These are phyloP conservation scores for Diarsia brunnea DNA, from an alignment of 2,888 invertebrate genomes.

Conservation along the genomic window DNA sequence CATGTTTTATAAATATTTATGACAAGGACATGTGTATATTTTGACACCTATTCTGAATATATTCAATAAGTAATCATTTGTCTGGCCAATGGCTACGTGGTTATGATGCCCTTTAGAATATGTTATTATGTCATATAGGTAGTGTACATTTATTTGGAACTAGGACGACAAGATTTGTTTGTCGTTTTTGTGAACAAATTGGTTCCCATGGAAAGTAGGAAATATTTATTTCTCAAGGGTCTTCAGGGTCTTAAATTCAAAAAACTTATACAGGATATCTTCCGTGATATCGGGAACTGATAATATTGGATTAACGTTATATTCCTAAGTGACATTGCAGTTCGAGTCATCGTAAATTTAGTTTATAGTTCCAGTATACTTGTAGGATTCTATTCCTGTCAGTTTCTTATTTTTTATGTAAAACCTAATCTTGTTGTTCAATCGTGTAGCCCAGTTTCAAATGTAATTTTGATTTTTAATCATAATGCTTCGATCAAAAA, in stretches of 20 bases:
- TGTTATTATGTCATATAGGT: conserved; percentile 15
- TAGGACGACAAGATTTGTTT: conserved; percentile 29
- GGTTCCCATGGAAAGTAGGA: background rate
- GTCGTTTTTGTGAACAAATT: conserved; percentile 10
- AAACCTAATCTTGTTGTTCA: background rate
- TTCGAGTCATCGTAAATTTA: too few species aligned
- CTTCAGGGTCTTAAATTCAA: too few species aligned
- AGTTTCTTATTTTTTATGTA: background rate
- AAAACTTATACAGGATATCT: too few species aligned
- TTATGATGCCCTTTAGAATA: conserved; percentile 39
- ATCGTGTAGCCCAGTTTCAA: background rate
- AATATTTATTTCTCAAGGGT: background rate
- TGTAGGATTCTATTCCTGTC: too few species aligned
- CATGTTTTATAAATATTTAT: conserved; percentile 61
- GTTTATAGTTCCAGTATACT: background rate
- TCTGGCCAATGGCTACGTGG: conserved; percentile 25
- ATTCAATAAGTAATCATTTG: conserved; percentile 32
- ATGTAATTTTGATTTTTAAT: conserved; percentile 1
- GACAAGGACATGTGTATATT: conserved; percentile 59
- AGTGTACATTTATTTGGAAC: conserved; percentile 29
- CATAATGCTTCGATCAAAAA: background rate
- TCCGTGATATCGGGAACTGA: too few species aligned
- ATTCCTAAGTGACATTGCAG: too few species aligned
- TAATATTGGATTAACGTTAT: too few species aligned
- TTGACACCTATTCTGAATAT: conserved; percentile 54